A percentile compares a stretch with the other conserved stretches of the same genome.
Evolutionary conservation across 2,888 invertebrate species (phyloP).

Genomic region (Polydrusus pterygomalis): DNA sequence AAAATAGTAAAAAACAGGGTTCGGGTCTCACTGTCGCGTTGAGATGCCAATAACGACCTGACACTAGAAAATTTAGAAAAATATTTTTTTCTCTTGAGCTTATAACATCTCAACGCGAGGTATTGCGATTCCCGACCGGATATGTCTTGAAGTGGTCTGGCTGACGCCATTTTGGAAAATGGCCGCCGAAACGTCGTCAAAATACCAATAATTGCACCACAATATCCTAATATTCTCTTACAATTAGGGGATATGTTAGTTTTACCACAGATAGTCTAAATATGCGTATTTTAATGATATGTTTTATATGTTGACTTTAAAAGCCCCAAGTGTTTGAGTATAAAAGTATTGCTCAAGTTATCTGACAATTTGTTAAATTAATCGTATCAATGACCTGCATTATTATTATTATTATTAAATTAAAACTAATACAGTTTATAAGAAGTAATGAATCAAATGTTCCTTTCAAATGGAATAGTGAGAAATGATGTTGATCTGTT

Average conservation of each 20-base stretch:
- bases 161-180: constrained; percentile 61
- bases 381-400: too few species aligned
- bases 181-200: constrained; percentile 69
- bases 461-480: constrained; percentile 11
- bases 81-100: constrained; percentile 65
- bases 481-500: constrained; percentile 40
- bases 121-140: constrained; percentile 67
- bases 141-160: constrained; percentile 73
- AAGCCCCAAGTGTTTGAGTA: constrained; percentile 22
- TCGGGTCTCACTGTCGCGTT: constrained; percentile 67
- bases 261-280: constrained; percentile 62
- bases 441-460: not conserved
- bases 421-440: not conserved
- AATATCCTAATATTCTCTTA: constrained; percentile 29
- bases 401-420: not conserved
- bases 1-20: constrained; percentile 71
- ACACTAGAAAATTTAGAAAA: constrained; percentile 70
- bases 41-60: constrained; percentile 72
- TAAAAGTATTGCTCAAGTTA: constrained; percentile 54
- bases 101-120: constrained; percentile 69
- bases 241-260: constrained; percentile 60
- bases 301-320: constrained; percentile 55
- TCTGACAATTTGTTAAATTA: not conserved
- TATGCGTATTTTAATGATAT: constrained; percentile 59
- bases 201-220: constrained; percentile 64